Conservation (phyloP, 2,888 invertebrate species). For the Phaonia tiefii region DNA sequence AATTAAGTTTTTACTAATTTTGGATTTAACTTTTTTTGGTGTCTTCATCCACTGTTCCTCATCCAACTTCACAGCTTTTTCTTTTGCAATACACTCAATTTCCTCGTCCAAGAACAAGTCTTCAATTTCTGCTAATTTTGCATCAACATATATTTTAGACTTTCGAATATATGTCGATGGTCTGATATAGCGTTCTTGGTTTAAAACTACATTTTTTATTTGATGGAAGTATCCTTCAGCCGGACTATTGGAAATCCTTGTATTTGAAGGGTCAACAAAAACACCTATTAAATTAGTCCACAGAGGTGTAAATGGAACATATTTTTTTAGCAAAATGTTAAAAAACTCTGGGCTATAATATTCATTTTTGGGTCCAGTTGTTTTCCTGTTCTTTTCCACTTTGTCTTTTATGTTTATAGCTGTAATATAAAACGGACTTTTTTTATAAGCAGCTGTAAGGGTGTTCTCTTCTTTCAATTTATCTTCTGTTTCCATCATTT, state of each 20-base stretch:
- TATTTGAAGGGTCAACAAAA: constrained; percentile 4
- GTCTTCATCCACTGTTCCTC: not conserved
- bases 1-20: not conserved
- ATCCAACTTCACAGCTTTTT: not conserved
- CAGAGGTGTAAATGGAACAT: constrained; percentile 10
- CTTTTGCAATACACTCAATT: not conserved
- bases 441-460: no score
- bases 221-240: constrained; percentile 18
- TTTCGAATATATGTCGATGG: constrained; percentile 1
- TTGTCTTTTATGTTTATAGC: no score
- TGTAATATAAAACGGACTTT: no score
- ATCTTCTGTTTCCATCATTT: no score
- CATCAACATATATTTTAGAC: not conserved
- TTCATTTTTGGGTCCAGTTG: not conserved
- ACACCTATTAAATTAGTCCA: not conserved
- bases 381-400: no score
- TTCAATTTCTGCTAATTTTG: not conserved
- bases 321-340: constrained; percentile 11
- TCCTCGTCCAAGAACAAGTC: not conserved
- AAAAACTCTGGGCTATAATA: not conserved
- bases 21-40: not conserved
- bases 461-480: no score
- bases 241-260: constrained; percentile 19
- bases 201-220: not conserved
- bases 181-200: not conserved